Percentiles rank a stretch among this genome's conserved stretches.
phyloP scores from a whole-genome alignment of 2,113 vertebrate species.

The Dipodomys stephensi region DNA sequence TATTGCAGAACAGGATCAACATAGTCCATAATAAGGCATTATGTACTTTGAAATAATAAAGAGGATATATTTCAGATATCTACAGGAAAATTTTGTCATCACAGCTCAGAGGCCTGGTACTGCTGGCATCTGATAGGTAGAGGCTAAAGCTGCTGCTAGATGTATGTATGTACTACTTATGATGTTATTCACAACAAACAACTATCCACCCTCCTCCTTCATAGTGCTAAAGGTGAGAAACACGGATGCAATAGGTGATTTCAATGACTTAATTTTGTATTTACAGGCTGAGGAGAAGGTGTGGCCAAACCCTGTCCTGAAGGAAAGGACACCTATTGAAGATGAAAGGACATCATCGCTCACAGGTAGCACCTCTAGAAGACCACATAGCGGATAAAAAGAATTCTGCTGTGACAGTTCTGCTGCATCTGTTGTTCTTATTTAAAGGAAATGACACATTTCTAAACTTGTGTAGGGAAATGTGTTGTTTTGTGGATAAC shows the following conservation, averaged over 20 bases:
- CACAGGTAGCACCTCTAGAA: slow-evolving; percentile 87
- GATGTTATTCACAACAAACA: neutral
- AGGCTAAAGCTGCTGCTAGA: neutral
- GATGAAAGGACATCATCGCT: slow-evolving; percentile 88
- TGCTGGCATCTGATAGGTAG: neutral
- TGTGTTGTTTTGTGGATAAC: neutral
- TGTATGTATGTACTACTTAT: neutral
- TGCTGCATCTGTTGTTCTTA: neutral
- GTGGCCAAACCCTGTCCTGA: slow-evolving; percentile 83
- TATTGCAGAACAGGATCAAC: neutral
- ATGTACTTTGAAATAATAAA: neutral
- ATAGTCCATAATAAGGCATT: neutral
- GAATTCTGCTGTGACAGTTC: neutral
- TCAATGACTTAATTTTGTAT: slow-evolving; percentile 19
- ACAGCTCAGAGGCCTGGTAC: neutral
- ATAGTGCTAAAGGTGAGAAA: neutral
- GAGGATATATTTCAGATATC: neutral
- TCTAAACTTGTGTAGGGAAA: neutral
- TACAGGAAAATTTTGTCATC: neutral
- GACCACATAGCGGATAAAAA: neutral
- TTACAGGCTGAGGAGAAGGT: slow-evolving; percentile 88
- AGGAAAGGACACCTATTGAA: slow-evolving; percentile 85
- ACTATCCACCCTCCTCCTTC: neutral
- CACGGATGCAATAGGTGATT: neutral
- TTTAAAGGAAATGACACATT: neutral